A percentile compares a stretch with the other conserved stretches of the same genome.
phyloP scores from a whole-genome alignment of 2,888 invertebrate species.

The Heliconius aoede region DNA sequence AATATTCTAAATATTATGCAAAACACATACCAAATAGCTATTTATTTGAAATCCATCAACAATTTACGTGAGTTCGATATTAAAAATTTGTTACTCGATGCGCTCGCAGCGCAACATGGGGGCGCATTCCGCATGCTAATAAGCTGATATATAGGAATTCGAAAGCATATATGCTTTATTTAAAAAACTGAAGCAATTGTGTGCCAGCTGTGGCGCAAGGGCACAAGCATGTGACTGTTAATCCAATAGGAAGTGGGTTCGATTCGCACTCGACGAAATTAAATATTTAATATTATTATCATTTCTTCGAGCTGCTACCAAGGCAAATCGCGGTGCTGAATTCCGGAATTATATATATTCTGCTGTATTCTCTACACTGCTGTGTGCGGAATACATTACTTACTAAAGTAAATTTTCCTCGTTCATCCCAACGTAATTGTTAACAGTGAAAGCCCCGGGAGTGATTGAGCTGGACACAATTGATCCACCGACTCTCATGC shows the following conservation, averaged over 20 bases:
- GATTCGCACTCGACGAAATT: too few species aligned
- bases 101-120: conserved; percentile 5
- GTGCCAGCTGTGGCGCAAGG: too few species aligned
- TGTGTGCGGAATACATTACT: conserved; percentile 51
- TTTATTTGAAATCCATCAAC: conserved; percentile 23
- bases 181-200: neutral
- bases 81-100: conserved; percentile 18
- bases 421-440: conserved; percentile 82
- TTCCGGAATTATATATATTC: too few species aligned
- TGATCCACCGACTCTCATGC: conserved; percentile 60
- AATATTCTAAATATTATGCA: conserved; percentile 3
- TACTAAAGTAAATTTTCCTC: conserved; percentile 68
- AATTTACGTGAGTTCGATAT: conserved; percentile 25
- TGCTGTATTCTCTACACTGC: too few species aligned
- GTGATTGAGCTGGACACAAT: conserved; percentile 75
- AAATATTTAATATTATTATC: too few species aligned
- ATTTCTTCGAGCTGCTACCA: too few species aligned
- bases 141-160: neutral
- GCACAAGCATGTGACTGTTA: too few species aligned
- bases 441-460: conserved; percentile 85
- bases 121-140: conserved; percentile 19
- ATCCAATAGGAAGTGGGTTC: too few species aligned
- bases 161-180: neutral
- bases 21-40: neutral
- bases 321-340: too few species aligned